A percentile compares a stretch with the other conserved stretches of the same genome.
These are phyloP conservation scores for Aleiodes sp. DNA, from an alignment of 1,140 invertebrate genomes.

Conservation along the genomic window DNA sequence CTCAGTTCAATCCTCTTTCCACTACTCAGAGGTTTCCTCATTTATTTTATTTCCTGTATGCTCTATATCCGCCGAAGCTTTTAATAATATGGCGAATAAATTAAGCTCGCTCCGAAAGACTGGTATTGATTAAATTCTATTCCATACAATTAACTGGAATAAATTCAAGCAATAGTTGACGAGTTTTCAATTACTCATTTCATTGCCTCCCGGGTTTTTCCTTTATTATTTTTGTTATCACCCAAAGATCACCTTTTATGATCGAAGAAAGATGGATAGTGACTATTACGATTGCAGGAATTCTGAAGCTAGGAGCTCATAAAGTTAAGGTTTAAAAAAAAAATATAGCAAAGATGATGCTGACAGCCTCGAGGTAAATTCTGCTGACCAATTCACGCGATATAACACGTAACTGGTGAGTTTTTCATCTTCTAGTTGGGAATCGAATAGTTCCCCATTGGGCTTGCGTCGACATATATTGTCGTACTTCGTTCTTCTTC, in stretches of 20 bases:
- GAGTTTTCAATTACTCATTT: background rate
- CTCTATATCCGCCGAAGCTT: no score
- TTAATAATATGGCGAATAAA: no score
- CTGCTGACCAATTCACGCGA: slow-evolving; percentile 7
- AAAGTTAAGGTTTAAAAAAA: background rate
- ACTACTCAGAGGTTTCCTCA: no score
- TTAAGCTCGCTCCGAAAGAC: no score
- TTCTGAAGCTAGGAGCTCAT: background rate
- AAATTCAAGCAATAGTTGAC: background rate
- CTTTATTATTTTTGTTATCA: background rate
- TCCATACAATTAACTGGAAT: no score
- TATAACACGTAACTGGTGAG: background rate
- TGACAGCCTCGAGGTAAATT: slow-evolving; percentile 10
- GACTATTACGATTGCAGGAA: background rate
- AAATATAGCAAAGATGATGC: background rate
- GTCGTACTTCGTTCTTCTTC: background rate
- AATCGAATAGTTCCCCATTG: background rate
- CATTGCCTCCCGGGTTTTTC: background rate
- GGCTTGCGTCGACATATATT: background rate
- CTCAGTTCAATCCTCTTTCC: no score
- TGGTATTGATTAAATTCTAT: no score
- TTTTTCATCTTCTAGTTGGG: background rate
- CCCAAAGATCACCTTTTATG: background rate
- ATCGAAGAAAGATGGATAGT: background rate
- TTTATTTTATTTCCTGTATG: no score